Percentiles rank a stretch among this genome's conserved stretches.
Evolutionary conservation across 1,140 invertebrate species (phyloP).

Genomic region (Coptotermes formosanus): DNA sequence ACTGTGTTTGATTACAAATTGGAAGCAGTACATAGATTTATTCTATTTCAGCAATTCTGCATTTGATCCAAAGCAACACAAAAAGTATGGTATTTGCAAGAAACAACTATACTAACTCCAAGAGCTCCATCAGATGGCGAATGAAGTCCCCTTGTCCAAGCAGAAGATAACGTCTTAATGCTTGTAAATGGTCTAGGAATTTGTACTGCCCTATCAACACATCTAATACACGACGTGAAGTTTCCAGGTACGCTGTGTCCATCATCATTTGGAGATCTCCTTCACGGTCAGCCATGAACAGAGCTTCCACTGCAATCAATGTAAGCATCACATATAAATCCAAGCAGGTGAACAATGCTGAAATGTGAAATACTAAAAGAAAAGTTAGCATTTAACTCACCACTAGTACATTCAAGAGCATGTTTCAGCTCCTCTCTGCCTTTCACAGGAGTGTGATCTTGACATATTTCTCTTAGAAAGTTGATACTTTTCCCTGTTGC

Average conservation of each 20-base stretch:
- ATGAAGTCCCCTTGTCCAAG: constrained; percentile 96
- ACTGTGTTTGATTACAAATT: no score
- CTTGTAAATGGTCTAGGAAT: constrained; percentile 87
- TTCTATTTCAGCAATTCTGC: no score
- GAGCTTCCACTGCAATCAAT: constrained; percentile 56
- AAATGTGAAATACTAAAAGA: no score
- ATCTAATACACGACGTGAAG: constrained; percentile 81
- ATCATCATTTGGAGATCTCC: constrained; percentile 76
- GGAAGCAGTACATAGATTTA: no score
- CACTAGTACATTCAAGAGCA: constrained; percentile 44
- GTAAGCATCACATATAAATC: not conserved
- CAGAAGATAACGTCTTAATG: constrained; percentile 85
- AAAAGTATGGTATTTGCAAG: no score
- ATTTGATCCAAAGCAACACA: no score
- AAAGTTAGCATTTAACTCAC: constrained; percentile 35
- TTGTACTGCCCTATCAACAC: constrained; percentile 85
- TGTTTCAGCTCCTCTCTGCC: constrained; percentile 63
- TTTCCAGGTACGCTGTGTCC: constrained; percentile 80
- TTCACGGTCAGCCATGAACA: constrained; percentile 70
- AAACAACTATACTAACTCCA: constrained; percentile 64
- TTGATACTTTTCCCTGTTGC: constrained; percentile 94
- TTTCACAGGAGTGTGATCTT: constrained; percentile 70
- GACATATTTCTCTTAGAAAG: constrained; percentile 88
- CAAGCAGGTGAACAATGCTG: no score
- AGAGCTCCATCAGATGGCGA: constrained; percentile 83